Conservation (phyloP, 1,140 invertebrate genomes). For the Procambarus virginalis region DNA sequence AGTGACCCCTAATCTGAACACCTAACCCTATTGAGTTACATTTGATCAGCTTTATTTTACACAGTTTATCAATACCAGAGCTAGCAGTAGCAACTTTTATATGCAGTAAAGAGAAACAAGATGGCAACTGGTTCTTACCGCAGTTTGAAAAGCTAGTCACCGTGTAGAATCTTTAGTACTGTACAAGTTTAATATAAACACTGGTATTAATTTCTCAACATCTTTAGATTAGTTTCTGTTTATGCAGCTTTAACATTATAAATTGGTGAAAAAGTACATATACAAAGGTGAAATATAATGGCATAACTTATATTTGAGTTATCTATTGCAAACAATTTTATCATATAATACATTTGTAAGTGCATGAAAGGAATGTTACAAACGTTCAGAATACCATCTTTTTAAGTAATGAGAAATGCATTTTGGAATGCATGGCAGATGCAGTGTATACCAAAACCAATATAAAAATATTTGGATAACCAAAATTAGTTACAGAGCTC, state of each 20-base stretch:
- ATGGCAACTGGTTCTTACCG: slow-evolving; percentile 5
- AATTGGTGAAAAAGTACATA: slow-evolving; percentile 1
- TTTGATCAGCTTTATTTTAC: background rate
- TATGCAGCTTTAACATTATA: slow-evolving; percentile 18
- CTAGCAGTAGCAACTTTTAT: background rate
- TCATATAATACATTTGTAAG: slow-evolving; percentile 1
- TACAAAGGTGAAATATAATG: background rate
- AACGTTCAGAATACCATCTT: background rate
- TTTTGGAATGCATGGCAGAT: slow-evolving; percentile 32
- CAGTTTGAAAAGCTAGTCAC: slow-evolving; percentile 5
- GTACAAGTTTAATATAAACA: slow-evolving; percentile 11
- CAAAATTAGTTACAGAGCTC: too few species aligned
- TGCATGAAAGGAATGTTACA: background rate
- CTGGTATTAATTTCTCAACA: slow-evolving; percentile 7
- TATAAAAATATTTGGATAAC: too few species aligned
- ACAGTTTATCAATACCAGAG: slow-evolving; percentile 30
- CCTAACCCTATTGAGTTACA: background rate
- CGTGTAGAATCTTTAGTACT: background rate
- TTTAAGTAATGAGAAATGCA: slow-evolving; percentile 4
- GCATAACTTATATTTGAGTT: background rate
- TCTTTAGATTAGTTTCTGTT: background rate
- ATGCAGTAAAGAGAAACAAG: slow-evolving; percentile 43
- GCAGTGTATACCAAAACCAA: too few species aligned
- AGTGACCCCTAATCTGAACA: background rate
- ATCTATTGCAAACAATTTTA: background rate